Percentiles rank a stretch among this genome's conserved stretches.
These are phyloP conservation scores for Clitarchus hookeri DNA, from an alignment of 2,888 invertebrate species.

Conservation along the genomic window DNA sequence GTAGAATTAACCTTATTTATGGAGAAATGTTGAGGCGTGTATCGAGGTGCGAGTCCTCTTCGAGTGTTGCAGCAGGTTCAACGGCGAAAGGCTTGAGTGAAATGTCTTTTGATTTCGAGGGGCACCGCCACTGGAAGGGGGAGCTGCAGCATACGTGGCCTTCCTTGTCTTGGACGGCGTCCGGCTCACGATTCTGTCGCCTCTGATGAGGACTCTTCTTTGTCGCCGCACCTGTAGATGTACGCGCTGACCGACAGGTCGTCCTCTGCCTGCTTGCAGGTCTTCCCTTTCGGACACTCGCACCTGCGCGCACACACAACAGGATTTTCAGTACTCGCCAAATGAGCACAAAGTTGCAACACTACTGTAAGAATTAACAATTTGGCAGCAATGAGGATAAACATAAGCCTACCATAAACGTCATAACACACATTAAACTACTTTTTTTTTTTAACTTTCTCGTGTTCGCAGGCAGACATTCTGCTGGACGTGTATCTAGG, in stretches of 20 bases:
- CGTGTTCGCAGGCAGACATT: no score
- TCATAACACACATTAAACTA: no score
- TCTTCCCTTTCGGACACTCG: slow-evolving; percentile 55
- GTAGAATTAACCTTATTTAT: no score
- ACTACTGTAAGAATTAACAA: no score
- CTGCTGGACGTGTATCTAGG: no score
- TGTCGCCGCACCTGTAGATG: slow-evolving; percentile 60
- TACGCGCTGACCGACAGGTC: slow-evolving; percentile 63
- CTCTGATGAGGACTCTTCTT: not conserved
- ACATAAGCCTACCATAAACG: not conserved
- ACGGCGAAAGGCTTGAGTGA: not conserved
- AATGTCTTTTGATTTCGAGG: not conserved
- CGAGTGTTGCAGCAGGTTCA: not conserved
- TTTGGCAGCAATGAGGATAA: not conserved
- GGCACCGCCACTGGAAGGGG: not conserved
- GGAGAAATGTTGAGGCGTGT: no score
- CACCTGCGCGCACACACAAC: slow-evolving; percentile 55
- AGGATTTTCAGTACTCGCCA: not conserved
- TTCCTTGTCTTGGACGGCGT: not conserved
- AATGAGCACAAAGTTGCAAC: no score
- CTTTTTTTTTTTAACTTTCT: no score
- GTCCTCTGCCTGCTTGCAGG: slow-evolving; percentile 60
- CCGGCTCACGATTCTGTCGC: not conserved
- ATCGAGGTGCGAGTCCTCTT: no score
- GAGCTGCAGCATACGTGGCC: not conserved